Evolutionary conservation across 2,888 invertebrate species (phyloP).

Genomic region (Dendrolimus pini): DNA sequence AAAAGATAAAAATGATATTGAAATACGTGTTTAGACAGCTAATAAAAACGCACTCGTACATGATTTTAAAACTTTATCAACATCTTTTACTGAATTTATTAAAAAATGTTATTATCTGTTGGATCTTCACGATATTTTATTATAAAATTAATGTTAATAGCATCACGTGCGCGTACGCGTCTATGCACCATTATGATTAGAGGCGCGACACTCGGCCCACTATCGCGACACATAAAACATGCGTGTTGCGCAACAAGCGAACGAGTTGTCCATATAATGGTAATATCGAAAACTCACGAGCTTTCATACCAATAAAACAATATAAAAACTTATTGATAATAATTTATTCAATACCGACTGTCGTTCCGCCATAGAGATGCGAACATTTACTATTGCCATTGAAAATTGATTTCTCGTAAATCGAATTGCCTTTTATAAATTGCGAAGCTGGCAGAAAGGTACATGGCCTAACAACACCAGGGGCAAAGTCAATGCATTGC

Average conservation of each 20-base stretch:
- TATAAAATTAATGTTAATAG: not conserved
- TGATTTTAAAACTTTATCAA: not conserved
- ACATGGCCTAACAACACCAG: too few species aligned
- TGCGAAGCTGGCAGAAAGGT: too few species aligned
- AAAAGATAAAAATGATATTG: not conserved
- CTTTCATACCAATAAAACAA: constrained; percentile 69
- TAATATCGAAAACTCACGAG: constrained; percentile 51
- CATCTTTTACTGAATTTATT: not conserved
- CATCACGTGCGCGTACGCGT: not conserved
- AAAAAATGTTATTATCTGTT: not conserved
- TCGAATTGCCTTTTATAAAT: too few species aligned
- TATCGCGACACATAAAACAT: constrained; percentile 17
- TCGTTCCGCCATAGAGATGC: constrained; percentile 12
- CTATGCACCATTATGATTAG: not conserved
- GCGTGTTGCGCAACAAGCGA: constrained; percentile 4
- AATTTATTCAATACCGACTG: constrained; percentile 58
- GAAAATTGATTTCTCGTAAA: not conserved
- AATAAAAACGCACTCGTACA: not conserved
- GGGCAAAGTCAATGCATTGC: too few species aligned
- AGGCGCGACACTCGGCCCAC: constrained; percentile 11
- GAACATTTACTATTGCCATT: constrained; percentile 8
- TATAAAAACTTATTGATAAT: constrained; percentile 66
- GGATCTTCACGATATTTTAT: not conserved
- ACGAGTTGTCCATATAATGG: constrained; percentile 37
- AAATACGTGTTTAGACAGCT: not conserved